Conservation (phyloP, 2,113 vertebrate species). For the Mesembrinibis cayennensis region DNA sequence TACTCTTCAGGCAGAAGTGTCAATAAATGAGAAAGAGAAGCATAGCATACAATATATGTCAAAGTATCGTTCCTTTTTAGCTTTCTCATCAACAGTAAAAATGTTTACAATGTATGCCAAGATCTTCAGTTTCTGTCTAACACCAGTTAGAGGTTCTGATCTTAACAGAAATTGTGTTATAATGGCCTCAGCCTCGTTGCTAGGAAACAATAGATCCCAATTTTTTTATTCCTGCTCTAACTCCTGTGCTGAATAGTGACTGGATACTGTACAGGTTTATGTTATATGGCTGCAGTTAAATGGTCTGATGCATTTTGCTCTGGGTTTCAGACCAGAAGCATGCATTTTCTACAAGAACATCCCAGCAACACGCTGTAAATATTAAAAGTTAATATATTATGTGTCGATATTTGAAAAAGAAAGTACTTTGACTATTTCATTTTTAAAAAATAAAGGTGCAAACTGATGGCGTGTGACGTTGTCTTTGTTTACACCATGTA, state of each 20-base stretch:
- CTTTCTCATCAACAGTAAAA: conserved; percentile 77
- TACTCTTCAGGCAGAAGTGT: conserved; percentile 73
- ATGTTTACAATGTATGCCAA: conserved; percentile 83
- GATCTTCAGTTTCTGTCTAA: conserved; percentile 78
- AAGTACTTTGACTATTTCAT: conserved; percentile 87
- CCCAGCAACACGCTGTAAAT: conserved; percentile 82
- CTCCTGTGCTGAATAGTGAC: conserved; percentile 80
- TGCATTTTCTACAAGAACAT: conserved; percentile 84
- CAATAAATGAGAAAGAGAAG: conserved; percentile 65
- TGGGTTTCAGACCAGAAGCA: conserved; percentile 83
- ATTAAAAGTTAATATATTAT: conserved; percentile 80
- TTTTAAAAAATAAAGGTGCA: conserved; percentile 87
- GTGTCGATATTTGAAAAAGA: conserved; percentile 85
- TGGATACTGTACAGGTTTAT: conserved; percentile 81
- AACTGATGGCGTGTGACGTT: conserved; percentile 51
- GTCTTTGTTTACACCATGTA: background rate
- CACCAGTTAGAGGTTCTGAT: conserved; percentile 77
- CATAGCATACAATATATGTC: conserved; percentile 69
- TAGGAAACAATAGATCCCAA: conserved; percentile 79
- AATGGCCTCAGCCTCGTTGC: conserved; percentile 78
- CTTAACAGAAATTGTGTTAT: conserved; percentile 77
- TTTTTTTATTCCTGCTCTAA: conserved; percentile 81
- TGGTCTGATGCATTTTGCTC: conserved; percentile 84
- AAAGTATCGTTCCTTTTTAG: conserved; percentile 72
- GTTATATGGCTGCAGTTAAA: conserved; percentile 80